Evolutionary conservation across 2,888 invertebrate genomes (phyloP), one percentile per base, ranked within the genome.

Genomic region (Napeogenes sylphis): DNA sequence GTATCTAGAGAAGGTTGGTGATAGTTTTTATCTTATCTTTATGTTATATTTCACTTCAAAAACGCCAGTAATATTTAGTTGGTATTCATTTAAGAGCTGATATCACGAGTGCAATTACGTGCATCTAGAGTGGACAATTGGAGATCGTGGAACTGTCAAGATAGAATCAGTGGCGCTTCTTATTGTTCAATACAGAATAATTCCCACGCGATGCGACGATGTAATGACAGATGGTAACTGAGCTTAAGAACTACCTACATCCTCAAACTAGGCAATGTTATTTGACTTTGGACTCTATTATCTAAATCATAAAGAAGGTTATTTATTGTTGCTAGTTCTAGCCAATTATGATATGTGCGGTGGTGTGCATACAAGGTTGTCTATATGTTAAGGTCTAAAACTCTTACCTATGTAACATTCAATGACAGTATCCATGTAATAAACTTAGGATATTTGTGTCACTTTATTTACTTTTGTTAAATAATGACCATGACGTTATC

Each of bases 191-290:
- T 70, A 68, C 63, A 21, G 21, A 21, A 45, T 63, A 51, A 62
- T 71, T 71, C 74, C 69, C 72, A 75, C 74, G 71, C 73, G 69
- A 72, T 61, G 63, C 65, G 69, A 65, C 65, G 62, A 61, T 59
- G 59, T 62, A 61, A 63, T 56, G 55, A 65, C 59, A 62, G 61
- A 64, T 70, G 53, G 58, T 64, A 63, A 61, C 59, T 55, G 65
- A 62, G 54, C 54, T 59, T 35, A 45, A 21, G 21, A 60, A 62
- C 46, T 61, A 46, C 64, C 62, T 46, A 58, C 59, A 63, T 67
- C 67, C 65, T 67, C 65, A 53, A 53, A 59, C 45, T 32, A 33
- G 55, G 61, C 63, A 58, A 58, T 55, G 10, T 2, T 30, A 51
- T 30, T 30, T 30, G 51, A 51, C 12, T 51, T 51, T 51, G 30